Conservation (phyloP, 1,140 invertebrate species). For the Drosophila nikananu region DNA sequence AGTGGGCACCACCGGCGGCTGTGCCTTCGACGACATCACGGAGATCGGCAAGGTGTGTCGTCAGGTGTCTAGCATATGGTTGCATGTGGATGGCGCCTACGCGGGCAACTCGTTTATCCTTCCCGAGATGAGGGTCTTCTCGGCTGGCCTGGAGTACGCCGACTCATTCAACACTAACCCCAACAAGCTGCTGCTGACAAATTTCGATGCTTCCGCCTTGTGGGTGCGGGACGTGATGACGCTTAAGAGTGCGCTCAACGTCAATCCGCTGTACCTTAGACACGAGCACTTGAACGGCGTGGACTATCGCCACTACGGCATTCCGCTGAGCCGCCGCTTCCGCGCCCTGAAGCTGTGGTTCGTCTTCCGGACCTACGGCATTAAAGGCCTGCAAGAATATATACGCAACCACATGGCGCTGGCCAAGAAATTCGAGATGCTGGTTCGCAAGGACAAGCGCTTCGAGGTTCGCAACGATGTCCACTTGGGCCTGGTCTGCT, state of each 20-base stretch:
- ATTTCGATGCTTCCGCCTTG: conserved; percentile 95
- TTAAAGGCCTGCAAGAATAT: conserved; percentile 92
- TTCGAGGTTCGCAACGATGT: conserved; percentile 95
- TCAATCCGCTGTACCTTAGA: conserved; percentile 96
- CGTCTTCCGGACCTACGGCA: conserved; percentile 93
- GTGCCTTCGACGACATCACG: conserved; percentile 92
- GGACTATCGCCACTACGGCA: conserved; percentile 96
- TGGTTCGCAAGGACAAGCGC: conserved; percentile 90
- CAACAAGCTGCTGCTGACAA: conserved; percentile 96
- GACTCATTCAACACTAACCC: conserved; percentile 97
- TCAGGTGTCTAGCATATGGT: conserved; percentile 88
- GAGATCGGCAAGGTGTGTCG: conserved; percentile 93
- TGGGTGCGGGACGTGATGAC: conserved; percentile 94
- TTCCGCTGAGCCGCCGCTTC: conserved; percentile 94
- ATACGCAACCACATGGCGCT: conserved; percentile 95
- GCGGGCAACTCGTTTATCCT: conserved; percentile 94
- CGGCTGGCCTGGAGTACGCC: conserved; percentile 93
- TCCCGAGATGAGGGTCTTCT: conserved; percentile 91
- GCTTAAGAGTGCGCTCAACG: conserved; percentile 94
- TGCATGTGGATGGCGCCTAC: conserved; percentile 93
- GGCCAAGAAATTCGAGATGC: conserved; percentile 93
- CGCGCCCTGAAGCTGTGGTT: conserved; percentile 96
- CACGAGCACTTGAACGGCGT: conserved; percentile 90
- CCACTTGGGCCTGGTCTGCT: conserved; percentile 90
- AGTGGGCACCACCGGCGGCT: conserved; percentile 93